A percentile compares a stretch with the other conserved stretches of the same genome.
Evolutionary conservation across 2,888 invertebrate genomes (phyloP).

Genomic region (Allygus modestus): DNA sequence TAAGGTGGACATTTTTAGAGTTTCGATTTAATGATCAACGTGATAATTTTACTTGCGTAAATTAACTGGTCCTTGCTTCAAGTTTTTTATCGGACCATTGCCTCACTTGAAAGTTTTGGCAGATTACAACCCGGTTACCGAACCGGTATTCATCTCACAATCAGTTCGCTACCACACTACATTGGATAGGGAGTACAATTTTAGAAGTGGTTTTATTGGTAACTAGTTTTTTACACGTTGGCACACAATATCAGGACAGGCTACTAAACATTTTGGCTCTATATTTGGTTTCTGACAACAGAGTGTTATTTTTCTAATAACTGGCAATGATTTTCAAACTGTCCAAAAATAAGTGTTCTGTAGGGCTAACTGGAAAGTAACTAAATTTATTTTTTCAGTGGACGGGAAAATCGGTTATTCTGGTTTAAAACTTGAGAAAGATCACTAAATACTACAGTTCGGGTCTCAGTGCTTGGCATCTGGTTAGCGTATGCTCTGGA

Average conservation of each 20-base stretch:
- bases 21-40: background rate
- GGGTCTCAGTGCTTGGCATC: too few relatives aligned
- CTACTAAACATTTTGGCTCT: slow-evolving; percentile 2
- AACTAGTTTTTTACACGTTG: slow-evolving; percentile 13
- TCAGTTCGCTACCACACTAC: too few relatives aligned
- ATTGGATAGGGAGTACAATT: too few relatives aligned
- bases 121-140: background rate
- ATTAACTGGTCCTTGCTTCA: background rate
- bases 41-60: background rate
- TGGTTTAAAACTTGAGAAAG: too few relatives aligned
- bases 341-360: background rate
- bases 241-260: slow-evolving; percentile 16
- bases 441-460: too few relatives aligned
- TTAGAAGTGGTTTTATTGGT: too few relatives aligned
- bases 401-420: background rate
- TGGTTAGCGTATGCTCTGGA: too few relatives aligned
- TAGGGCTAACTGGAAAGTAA: slow-evolving; percentile 22
- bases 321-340: slow-evolving; percentile 5
- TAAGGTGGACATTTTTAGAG: background rate
- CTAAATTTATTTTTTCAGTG: background rate
- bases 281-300: background rate
- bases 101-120: background rate
- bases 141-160: too few relatives aligned
- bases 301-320: background rate
- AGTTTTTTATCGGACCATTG: background rate